A percentile compares a stretch with the other conserved stretches of the same genome.
These are phyloP conservation scores for Lithobates sylvaticus DNA, from an alignment of 2,797 vertebrate species.

Conservation along the genomic window DNA sequence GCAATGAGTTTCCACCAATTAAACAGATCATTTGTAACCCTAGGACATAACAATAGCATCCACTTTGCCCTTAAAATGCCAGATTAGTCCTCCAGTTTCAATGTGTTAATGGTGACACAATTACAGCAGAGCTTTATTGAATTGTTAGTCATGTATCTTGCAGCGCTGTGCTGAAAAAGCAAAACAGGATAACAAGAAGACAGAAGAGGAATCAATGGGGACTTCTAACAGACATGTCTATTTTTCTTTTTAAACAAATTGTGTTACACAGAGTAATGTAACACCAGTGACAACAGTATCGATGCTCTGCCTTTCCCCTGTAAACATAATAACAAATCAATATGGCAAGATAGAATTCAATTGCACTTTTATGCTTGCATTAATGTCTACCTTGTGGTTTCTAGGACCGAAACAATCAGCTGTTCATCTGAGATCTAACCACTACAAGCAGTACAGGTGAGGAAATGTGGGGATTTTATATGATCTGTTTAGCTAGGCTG, in stretches of 20 bases:
- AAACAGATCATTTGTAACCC: neutral
- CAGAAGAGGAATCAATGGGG: conserved; percentile 25
- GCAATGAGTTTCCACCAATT: neutral
- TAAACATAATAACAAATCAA: conserved; percentile 48
- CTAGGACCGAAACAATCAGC: neutral
- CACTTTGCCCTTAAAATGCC: neutral
- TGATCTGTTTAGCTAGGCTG: neutral
- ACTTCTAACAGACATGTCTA: conserved; percentile 31
- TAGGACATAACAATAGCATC: neutral
- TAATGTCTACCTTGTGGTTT: conserved; percentile 6
- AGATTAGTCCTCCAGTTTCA: neutral
- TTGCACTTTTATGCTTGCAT: conserved; percentile 18
- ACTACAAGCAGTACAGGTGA: neutral
- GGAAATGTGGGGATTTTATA: too few species aligned
- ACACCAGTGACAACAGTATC: conserved; percentile 32
- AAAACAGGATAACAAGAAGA: conserved; percentile 28
- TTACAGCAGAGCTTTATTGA: conserved; percentile 11
- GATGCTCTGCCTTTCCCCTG: conserved; percentile 31
- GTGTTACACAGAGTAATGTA: conserved; percentile 24
- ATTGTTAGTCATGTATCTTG: conserved; percentile 8
- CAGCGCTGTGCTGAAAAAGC: conserved; percentile 13
- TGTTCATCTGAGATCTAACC: neutral
- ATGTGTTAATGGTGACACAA: conserved; percentile 22
- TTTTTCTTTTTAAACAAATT: conserved; percentile 41
- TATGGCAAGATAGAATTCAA: conserved; percentile 23